These are phyloP conservation scores for Ceratina australensis DNA, from an alignment of 1,140 invertebrate genomes.

Conservation along the genomic window DNA sequence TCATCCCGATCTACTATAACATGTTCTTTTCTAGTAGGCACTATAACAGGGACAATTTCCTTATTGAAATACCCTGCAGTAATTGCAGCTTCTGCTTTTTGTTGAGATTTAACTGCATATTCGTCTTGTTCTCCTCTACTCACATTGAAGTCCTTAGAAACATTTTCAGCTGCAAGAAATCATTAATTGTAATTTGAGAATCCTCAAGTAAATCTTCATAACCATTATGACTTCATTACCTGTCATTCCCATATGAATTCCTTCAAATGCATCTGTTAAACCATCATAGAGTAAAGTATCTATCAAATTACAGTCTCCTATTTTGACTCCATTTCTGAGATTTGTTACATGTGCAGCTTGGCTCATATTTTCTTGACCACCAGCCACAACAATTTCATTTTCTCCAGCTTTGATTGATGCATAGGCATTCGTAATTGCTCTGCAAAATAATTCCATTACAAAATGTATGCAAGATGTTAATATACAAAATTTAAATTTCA, in stretches of 20 bases:
- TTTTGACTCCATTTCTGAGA: slow-evolving; percentile 85
- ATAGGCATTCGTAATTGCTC: slow-evolving; percentile 85
- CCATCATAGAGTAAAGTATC: slow-evolving; percentile 90
- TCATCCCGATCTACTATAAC: slow-evolving; percentile 84
- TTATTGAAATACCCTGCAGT: slow-evolving; percentile 84
- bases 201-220: neutral
- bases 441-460: slow-evolving; percentile 62
- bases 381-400: slow-evolving; percentile 86
- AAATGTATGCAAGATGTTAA: neutral
- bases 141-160: slow-evolving; percentile 86
- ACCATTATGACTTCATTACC: slow-evolving; percentile 77
- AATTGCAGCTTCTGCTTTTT: slow-evolving; percentile 84
- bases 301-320: slow-evolving; percentile 84
- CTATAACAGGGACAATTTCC: slow-evolving; percentile 85
- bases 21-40: slow-evolving; percentile 79
- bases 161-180: slow-evolving; percentile 85
- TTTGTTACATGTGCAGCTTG: slow-evolving; percentile 86
- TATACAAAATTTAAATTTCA: neutral
- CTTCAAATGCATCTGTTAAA: slow-evolving; percentile 89
- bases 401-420: slow-evolving; percentile 87
- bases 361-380: slow-evolving; percentile 94
- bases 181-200: slow-evolving; percentile 21
- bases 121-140: slow-evolving; percentile 88
- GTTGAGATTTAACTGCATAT: slow-evolving; percentile 87
- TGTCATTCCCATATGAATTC: slow-evolving; percentile 92